Evolutionary conservation across 2,888 invertebrate genomes (phyloP), one percentile per base, ranked within the genome.

Genomic region (Agonopterix alstromeriana): DNA sequence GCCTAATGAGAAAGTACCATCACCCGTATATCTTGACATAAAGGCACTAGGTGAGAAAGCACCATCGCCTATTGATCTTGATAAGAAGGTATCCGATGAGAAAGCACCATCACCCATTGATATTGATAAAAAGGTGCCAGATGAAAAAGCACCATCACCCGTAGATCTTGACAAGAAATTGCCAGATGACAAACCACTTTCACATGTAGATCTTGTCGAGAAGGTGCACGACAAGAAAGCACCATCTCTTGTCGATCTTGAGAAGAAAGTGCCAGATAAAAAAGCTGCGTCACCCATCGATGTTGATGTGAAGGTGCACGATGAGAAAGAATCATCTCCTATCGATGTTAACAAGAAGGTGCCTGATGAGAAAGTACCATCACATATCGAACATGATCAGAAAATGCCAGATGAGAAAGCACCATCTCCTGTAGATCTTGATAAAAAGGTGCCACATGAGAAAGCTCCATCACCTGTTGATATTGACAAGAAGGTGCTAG

Each of bases 221-320:
- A 27, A 27, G 7, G 5, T 5, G 27, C 27, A n/a, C 1, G 45
- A 45, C 0, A 53, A 53, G 0, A 55, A 53, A n/a, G 42, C 2
- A 0, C 43, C 49, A n/a, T 53, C 50, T 11, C 49, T 43, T 12
- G 14, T 12, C 1, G 38, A 38, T 38, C 38, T 9, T 38, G 1
- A 7, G 5, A 43, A 17, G 10, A 43, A 43, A 27, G n/a, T 27
- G 5, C 2, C 8, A 44, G 11, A 35, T 35, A 35, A 44, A 10
- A 44, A 44, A 10, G 35, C 10, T 10, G 0, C 35, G 35, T 35
- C 35, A 0, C 44, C 35, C 2, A 10, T 44, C 2, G 5, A 35
- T 35, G 11, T 10, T 35, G 44, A 3, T 3, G 5, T 3, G 42
- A 10, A 8, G 4, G 11, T 11, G 7, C 10, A 4, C 1, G 45